Percentiles rank a stretch among this genome's conserved stretches.
Evolutionary conservation across 2,797 vertebrate species (phyloP).

Genomic region (Danio aesculapii): DNA sequence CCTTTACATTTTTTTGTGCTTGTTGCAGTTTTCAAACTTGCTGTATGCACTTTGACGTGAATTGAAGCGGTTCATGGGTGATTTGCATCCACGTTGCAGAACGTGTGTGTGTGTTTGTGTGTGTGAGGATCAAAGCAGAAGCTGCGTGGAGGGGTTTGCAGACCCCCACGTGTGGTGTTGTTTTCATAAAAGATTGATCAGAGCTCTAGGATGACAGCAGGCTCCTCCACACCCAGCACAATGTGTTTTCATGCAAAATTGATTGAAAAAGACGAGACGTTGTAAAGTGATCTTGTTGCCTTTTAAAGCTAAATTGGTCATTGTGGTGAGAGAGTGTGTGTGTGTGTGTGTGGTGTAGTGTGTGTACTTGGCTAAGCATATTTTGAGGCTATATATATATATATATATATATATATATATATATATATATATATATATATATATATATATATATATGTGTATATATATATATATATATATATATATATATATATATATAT

Average conservation of each 20-base stretch:
- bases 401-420: too few species aligned
- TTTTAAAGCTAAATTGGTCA: conserved; percentile 90
- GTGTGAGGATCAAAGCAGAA: conserved; percentile 2
- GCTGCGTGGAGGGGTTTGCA: conserved; percentile 88
- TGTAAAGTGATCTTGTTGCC: conserved; percentile 89
- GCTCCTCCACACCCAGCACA: conserved; percentile 86
- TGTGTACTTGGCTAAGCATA: background rate
- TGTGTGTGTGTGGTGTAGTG: conserved; percentile 11
- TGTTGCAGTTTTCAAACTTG: conserved; percentile 78
- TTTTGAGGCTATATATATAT: background rate
- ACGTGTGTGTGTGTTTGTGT: conserved; percentile 46
- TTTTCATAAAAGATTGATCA: conserved; percentile 99
- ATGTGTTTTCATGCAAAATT: conserved; percentile 98
- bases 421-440: too few species aligned
- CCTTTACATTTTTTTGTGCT: conserved; percentile 61
- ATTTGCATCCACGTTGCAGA: conserved; percentile 89
- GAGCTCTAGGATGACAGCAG: conserved; percentile 93
- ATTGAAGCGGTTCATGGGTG: conserved; percentile 38
- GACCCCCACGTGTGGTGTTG: conserved; percentile 89
- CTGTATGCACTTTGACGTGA: conserved; percentile 19
- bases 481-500: too few species aligned
- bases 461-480: too few species aligned
- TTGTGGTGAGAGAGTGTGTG: conserved; percentile 65
- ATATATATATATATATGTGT: too few species aligned
- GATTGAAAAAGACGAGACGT: conserved; percentile 88